Evolutionary conservation across 2,113 vertebrate genomes (phyloP).

Genomic region (Gracilinanus agilis): DNA sequence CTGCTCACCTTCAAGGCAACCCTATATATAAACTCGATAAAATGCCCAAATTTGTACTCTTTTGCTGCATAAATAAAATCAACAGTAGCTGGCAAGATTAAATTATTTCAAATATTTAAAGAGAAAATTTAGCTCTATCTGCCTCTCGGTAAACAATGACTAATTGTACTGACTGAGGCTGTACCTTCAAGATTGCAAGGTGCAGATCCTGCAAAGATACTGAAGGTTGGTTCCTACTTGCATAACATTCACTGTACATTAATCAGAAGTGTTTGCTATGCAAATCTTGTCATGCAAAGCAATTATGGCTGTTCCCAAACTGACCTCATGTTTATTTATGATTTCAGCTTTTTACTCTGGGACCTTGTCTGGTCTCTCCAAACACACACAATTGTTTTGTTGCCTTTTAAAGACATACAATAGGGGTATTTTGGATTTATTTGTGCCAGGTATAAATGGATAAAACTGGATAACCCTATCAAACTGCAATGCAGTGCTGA

Average conservation of each 20-base stretch:
- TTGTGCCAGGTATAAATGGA: constrained; percentile 41
- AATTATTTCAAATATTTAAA: constrained; percentile 80
- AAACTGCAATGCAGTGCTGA: constrained; percentile 63
- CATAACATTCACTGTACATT: constrained; percentile 70
- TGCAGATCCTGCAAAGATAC: constrained; percentile 68
- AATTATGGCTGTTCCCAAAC: constrained; percentile 78
- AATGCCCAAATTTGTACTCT: constrained; percentile 21
- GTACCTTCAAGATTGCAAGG: constrained; percentile 71
- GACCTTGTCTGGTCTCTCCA: constrained; percentile 74
- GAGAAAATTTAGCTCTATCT: constrained; percentile 65
- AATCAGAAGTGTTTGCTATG: constrained; percentile 83
- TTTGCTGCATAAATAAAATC: constrained; percentile 49
- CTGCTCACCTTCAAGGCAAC: neutral
- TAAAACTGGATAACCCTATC: neutral
- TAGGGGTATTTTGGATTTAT: constrained; percentile 73
- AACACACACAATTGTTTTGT: constrained; percentile 53
- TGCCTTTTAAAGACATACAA: constrained; percentile 71
- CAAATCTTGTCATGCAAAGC: constrained; percentile 83
- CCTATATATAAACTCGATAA: neutral
- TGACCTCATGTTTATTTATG: constrained; percentile 84
- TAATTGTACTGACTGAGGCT: constrained; percentile 75
- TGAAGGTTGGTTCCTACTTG: constrained; percentile 57
- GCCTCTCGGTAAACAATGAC: constrained; percentile 77
- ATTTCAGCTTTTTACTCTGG: constrained; percentile 77
- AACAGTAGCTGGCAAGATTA: constrained; percentile 51